These are phyloP conservation scores for Heliconius aoede DNA, from an alignment of 2,888 invertebrate species.

Conservation along the genomic window DNA sequence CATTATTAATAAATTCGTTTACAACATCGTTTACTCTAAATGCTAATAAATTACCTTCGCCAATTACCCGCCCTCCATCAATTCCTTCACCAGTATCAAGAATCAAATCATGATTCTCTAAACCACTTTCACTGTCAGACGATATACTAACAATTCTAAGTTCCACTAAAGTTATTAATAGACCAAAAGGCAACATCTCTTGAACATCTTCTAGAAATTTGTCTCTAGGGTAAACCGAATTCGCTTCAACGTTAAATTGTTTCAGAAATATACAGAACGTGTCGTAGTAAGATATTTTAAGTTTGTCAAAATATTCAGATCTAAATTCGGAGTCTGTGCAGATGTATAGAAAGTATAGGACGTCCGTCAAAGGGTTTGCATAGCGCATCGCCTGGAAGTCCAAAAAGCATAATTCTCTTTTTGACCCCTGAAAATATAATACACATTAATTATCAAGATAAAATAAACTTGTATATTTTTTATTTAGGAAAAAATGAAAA, in stretches of 20 bases:
- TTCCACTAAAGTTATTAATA: constrained; percentile 67
- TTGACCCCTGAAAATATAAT: constrained; percentile 58
- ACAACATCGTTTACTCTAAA: constrained; percentile 68
- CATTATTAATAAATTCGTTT: constrained; percentile 61
- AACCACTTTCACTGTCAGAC: constrained; percentile 35
- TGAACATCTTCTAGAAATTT: constrained; percentile 61
- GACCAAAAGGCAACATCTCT: constrained; percentile 62
- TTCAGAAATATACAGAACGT: constrained; percentile 60
- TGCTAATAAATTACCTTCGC: constrained; percentile 53
- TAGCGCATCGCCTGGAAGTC: constrained; percentile 75
- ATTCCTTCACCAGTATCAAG: constrained; percentile 47
- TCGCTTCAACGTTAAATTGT: constrained; percentile 59
- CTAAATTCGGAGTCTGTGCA: constrained; percentile 70
- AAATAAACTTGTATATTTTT: too few species aligned
- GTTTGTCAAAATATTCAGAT: constrained; percentile 58
- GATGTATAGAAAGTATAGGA: constrained; percentile 67
- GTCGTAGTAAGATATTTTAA: constrained; percentile 63
- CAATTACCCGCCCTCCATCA: neutral
- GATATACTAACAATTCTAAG: constrained; percentile 58
- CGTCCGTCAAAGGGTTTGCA: constrained; percentile 68
- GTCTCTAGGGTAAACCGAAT: constrained; percentile 58
- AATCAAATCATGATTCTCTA: constrained; percentile 48
- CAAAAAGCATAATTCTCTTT: constrained; percentile 64
- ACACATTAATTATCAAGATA: neutral
- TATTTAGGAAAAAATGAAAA: too few species aligned